A percentile compares a stretch with the other conserved stretches of the same genome.
Conservation (phyloP, 2,113 vertebrate genomes). For the Raja brachyura region DNA sequence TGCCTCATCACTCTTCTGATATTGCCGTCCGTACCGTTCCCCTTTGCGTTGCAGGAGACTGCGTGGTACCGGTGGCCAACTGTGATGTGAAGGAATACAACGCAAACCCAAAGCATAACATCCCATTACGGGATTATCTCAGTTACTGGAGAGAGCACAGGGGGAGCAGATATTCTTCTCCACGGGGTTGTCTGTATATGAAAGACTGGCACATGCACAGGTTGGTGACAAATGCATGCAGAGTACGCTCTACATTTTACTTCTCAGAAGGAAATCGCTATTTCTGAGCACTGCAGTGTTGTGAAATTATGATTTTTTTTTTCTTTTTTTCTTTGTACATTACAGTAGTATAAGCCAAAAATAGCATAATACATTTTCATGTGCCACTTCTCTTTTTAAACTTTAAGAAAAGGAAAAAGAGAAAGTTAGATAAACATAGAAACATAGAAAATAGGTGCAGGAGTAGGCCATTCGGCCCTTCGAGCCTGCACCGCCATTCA, state of each 20-base stretch:
- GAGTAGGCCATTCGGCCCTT: too few relatives aligned
- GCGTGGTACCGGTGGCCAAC: slow-evolving; percentile 84
- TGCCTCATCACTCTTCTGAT: background rate
- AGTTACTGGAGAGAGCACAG: slow-evolving; percentile 82
- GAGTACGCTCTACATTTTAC: background rate
- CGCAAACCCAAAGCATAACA: slow-evolving; percentile 82
- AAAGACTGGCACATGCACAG: slow-evolving; percentile 96
- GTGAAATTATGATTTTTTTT: too few relatives aligned
- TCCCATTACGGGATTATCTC: slow-evolving; percentile 77
- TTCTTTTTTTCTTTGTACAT: too few relatives aligned
- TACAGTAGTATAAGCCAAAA: too few relatives aligned
- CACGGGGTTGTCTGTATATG: slow-evolving; percentile 81
- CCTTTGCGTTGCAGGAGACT: slow-evolving; percentile 63
- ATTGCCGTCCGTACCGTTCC: background rate
- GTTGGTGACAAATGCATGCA: slow-evolving; percentile 51
- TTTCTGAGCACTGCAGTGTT: background rate
- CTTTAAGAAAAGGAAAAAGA: too few relatives aligned
- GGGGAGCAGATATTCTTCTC: slow-evolving; percentile 61
- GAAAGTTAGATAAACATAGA: too few relatives aligned
- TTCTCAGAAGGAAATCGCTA: background rate
- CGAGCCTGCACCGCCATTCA: too few relatives aligned
- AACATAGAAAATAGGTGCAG: too few relatives aligned
- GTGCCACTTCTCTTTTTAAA: too few relatives aligned
- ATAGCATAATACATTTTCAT: too few relatives aligned
- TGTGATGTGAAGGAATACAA: slow-evolving; percentile 86